Evolutionary conservation across 2,888 invertebrate species (phyloP), one percentile per base, ranked within the genome.

Genomic region (Tholera decimalis): DNA sequence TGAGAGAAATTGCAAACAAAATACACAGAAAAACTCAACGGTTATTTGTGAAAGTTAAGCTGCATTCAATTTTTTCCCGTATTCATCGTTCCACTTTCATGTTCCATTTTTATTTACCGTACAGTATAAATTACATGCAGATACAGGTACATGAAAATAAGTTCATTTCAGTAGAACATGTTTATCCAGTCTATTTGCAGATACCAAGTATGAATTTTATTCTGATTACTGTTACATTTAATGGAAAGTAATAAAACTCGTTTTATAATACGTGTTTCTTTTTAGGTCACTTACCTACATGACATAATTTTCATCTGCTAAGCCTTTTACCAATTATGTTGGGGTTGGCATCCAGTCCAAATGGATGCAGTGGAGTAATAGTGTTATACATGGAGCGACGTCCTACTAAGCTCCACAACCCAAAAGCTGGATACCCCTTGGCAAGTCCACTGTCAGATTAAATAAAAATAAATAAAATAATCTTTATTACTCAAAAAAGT

Each of bases 11-110:
- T 33, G n/a, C 18, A 8, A 24, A 26, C 6, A 15, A 24, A 39
- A 7, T 24, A 24, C 3, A 13, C 18, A 30, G 22, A 13, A 18
- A 43, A 55, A n/a, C 26, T 15, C 15, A 26, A 13, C 20, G 8
- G 33, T 2, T 60, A 28, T 60, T 59, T 33, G n/a, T n/a, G 13
- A 43, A 59, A 20, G 11, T 20, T 35, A 15, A 57, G n/a, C 30
- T 43, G 41, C 41, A 60, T 60, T n/a, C 1, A 13, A 1, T 18
- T 15, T 26, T 35, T 26, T 59, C 7, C 3, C 6, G 13, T 13
- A n/a, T 4, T 15, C 3, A 15, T 15, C 3, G 9, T 26, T n/a
- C 1, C 6, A 8, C 0, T 6, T 22, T 5, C n/a, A 26, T 9
- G 3, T 28, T 53, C 7, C 0, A 41, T 30, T 24, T 39, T 43